Conservation (phyloP, 1,140 invertebrate species). For the Scaptomyza hsui region DNA sequence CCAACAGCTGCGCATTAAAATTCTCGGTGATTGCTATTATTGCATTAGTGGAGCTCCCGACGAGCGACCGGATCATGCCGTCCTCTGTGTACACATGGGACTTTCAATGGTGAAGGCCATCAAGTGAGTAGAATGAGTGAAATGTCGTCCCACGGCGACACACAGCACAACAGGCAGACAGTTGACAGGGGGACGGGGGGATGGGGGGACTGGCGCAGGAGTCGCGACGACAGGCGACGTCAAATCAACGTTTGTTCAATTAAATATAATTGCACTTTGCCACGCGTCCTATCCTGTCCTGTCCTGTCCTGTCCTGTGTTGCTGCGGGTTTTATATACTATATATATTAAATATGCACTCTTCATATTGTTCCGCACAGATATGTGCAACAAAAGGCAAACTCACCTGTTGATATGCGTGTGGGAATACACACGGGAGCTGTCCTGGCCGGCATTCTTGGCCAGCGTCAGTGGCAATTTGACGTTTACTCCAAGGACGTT, state of each 20-base stretch:
- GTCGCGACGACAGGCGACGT: slow-evolving; percentile 41
- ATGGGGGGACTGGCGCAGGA: too few relatives aligned
- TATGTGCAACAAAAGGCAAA: slow-evolving; percentile 98
- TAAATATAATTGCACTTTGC: slow-evolving; percentile 78
- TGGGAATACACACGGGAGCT: slow-evolving; percentile 98
- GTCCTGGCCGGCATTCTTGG: slow-evolving; percentile 98
- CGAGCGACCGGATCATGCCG: slow-evolving; percentile 95
- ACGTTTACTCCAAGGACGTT: slow-evolving; percentile 98
- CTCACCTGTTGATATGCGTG: slow-evolving; percentile 98
- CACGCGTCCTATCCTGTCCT: slow-evolving; percentile 42
- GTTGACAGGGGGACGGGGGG: too few relatives aligned
- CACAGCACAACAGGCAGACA: too few relatives aligned
- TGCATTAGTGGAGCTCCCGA: slow-evolving; percentile 96
- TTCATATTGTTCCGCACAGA: slow-evolving; percentile 84
- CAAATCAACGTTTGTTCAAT: slow-evolving; percentile 79
- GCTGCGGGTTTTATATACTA: slow-evolving; percentile 7
- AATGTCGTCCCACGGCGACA: not conserved
- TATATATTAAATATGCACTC: not conserved
- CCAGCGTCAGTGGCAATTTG: slow-evolving; percentile 99
- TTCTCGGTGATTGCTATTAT: slow-evolving; percentile 98
- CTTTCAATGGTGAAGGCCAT: slow-evolving; percentile 98
- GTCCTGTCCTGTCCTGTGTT: not conserved
- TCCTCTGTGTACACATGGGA: slow-evolving; percentile 97
- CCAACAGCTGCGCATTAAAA: slow-evolving; percentile 96
- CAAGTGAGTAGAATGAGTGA: slow-evolving; percentile 88